Evolutionary conservation across 2,113 vertebrate species (phyloP), one percentile per base, ranked within the genome.

Genomic region (Phodopus roborovskii): DNA sequence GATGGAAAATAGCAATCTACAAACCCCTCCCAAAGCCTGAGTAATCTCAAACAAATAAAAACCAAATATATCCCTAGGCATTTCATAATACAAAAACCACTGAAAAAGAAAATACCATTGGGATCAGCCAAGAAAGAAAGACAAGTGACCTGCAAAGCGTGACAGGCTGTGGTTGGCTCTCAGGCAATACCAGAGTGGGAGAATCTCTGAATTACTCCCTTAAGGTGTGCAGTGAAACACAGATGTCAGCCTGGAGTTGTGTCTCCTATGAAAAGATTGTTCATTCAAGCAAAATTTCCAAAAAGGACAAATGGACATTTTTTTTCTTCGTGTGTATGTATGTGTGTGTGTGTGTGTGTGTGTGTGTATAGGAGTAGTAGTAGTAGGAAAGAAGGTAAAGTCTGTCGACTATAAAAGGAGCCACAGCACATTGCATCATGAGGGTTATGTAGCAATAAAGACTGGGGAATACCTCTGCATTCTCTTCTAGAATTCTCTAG

Each of bases 61-160:
- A 53, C 64, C 79, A 11, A 91, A 94, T 22, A 42, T n/a, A 42
- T 88, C 74, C 28, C 62, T 45, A 26, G 58, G 81, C 7, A 68
- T 50, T 56, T 45, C 39, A 64, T 53, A 68, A 39, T 22, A 28
- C 81, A 42, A 62, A 91, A 83, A 60, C 9, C 28, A 92, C 16
- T 73, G 15, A n/a, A 92, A 94, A 88, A 88, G 36, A 75, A 53
- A 85, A 45, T 4, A 17, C 73, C 73, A 91, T 68, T 91, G 79
- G 48, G 88, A 83, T 24, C 4, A n/a, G 60, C 39, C 70, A 53
- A 70, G 60, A 78, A 36, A 75, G 39, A 88, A 33, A 66, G 77
- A 30, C 62, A 58, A 66, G 22, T 60, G 81, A 74, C 48, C 20
- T 42, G 20, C 39, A 77, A 28, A 83, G 3, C n/a, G 7, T 26